Base-by-base conservation (phyloP, 1,140 invertebrate species). In the Euglossa dilemma region DNA sequence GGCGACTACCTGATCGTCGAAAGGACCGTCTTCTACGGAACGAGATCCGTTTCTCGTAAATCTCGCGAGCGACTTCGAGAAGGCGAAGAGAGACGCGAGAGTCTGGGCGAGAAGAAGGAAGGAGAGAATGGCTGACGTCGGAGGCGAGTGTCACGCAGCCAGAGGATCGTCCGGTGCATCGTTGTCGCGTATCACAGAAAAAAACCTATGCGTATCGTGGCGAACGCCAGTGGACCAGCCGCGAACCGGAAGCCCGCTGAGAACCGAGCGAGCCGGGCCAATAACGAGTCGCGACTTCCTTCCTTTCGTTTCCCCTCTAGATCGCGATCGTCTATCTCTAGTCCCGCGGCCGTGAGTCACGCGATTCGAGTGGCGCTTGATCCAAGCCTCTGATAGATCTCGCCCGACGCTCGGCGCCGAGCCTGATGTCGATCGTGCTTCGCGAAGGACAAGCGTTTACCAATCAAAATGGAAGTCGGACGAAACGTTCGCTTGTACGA, bases 111-210 rank as follows among this genome's bases (percentile, higher is more conserved):
- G 20, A 11, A 61, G n/a, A 71, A 71, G 47, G 57, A 52, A 63
- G 20, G 73, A 63, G 23, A n/a, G 45, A 43, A 43, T n/a, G 36
- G 28, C 50, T 18, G 59, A 54, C 52, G 52, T 50, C 23, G 50
- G 70, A 63, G 57, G 54, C 52, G n/a, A 52, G 18, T 20, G 56
- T 23, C 59, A 52, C 70, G 71, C 20, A 28, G 45, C 23, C 47
- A 28, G 25, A 50, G 50, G 50, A 43, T 61, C 77, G 75, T n/a
- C 74, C 52, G 56, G 77, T 61, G 71, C 59, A 66, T 75, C 79
- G 79, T 81, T 76, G 80, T 75, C 71, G 80, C 80, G 71, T 82
- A 82, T 82, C 80, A 82, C 80, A 82, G 80, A 82, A 82, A 82
- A 80, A 80, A 74, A 61, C 57, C 18, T 45, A 80, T 43, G 50